Evolutionary conservation across 2,888 invertebrate genomes (phyloP), one percentile per base, ranked within the genome.

Genomic region (Diarsia dahlii): DNA sequence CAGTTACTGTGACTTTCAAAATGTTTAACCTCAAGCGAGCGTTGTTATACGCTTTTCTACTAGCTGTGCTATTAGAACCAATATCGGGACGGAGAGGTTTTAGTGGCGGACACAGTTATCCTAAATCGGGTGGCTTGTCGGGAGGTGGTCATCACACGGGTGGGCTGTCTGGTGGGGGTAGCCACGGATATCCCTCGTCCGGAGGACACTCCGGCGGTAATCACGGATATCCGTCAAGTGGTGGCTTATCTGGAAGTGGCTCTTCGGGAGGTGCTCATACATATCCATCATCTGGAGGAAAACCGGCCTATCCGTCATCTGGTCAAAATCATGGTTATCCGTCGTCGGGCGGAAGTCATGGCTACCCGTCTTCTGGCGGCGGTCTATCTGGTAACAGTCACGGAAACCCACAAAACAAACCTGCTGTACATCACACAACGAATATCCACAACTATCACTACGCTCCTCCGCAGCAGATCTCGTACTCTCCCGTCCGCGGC

Each of bases 391-490:
- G 84, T 39, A 71, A 65, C 10, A 84, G 84, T n/a, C 89, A 89
- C 64, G 84, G 73, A 50, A 64, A 81, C 46, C 81, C 76, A 74
- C 82, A 76, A 67, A 82, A 78, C 68, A 87, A 84, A 75, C 84
- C 85, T 74, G 62, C 80, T 63, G 81, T 80, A 20, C 82, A 82
- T 54, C 92, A 91, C 9, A 94, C 93, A 1, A 93, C 92, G 34
- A 85, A 86, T 76, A 84, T 93, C 48, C 88, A 95, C 80, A 92
- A 95, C 81, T 95, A 96, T 74, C 92, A 95, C 78, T 96, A 95
- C 87, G 92, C 81, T 76, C 95, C 96, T 10, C 96, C 96, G 0
- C 92, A 92, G 80, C 94, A 93, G 84, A 95, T 96, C 71, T 91
- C 90, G 56, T 95, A 95, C 81, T 88, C 92, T 0, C 92, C 95